Evolutionary conservation across 2,797 vertebrate species (phyloP).

Genomic region (Falco novaeseelandiae): DNA sequence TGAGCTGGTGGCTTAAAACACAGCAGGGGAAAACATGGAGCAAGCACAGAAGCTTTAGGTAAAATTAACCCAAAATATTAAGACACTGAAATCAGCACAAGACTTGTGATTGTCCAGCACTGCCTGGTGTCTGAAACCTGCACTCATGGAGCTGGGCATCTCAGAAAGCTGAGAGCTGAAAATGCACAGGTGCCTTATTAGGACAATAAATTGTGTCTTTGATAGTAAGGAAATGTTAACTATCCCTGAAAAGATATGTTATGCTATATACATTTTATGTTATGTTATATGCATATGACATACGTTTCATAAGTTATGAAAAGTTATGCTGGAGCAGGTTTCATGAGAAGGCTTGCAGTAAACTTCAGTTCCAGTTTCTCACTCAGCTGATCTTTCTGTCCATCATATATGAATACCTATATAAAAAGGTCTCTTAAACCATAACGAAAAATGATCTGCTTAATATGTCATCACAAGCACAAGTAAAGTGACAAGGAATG

Average conservation of each 20-base stretch:
- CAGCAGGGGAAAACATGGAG: not conserved
- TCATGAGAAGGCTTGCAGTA: not conserved
- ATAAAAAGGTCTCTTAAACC: not conserved
- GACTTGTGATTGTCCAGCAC: not conserved
- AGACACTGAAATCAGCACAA: not conserved
- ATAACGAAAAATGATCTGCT: not conserved
- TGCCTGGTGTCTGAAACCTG: not conserved
- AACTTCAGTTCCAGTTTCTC: not conserved
- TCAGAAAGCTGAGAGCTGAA: not conserved
- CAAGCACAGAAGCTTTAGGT: not conserved
- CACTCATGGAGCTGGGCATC: not conserved
- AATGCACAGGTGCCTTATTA: not conserved
- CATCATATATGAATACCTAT: not conserved
- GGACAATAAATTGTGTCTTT: not conserved
- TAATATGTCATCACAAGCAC: not conserved
- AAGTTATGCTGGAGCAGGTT: not conserved
- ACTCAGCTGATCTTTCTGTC: not conserved
- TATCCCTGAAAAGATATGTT: not conserved
- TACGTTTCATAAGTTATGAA: too few relatives aligned
- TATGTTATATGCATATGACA: too few relatives aligned
- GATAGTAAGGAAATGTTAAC: not conserved
- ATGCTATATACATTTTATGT: too few relatives aligned
- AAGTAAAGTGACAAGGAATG: not conserved
- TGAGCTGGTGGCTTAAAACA: not conserved
- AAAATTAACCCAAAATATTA: not conserved